Evolutionary conservation across 2,888 invertebrate species (phyloP).

Genomic region (Sycophila texana): DNA sequence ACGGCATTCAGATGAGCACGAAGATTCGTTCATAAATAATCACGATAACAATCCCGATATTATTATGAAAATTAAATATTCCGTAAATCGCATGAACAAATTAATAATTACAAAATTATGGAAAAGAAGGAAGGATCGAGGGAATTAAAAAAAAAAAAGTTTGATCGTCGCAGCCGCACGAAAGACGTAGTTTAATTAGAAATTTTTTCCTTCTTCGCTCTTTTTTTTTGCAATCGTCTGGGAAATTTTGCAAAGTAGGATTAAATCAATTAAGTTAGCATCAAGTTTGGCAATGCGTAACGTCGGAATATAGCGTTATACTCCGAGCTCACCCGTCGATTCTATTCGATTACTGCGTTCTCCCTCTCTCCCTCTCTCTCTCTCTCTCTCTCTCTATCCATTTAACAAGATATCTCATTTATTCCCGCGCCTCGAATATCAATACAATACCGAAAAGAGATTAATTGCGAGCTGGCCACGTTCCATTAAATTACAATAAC

Average conservation of each 20-base stretch:
- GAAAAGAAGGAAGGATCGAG: too few species aligned
- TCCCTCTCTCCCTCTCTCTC: constrained; percentile 32
- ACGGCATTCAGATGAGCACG: not conserved
- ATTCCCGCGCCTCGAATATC: constrained; percentile 52
- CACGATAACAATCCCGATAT: too few species aligned
- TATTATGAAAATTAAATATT: too few species aligned
- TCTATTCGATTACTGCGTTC: constrained; percentile 57
- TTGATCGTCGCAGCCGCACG: not conserved
- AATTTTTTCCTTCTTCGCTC: not conserved
- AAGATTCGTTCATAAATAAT: constrained; percentile 14
- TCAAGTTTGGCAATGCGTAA: constrained; percentile 34
- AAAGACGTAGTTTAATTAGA: constrained; percentile 18
- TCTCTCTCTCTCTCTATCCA: constrained; percentile 17
- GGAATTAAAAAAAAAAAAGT: not conserved
- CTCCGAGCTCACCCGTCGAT: not conserved
- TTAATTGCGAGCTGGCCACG: constrained; percentile 45
- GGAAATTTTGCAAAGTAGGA: constrained; percentile 37
- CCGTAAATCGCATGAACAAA: too few species aligned
- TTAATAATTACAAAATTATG: not conserved
- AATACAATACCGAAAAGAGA: constrained; percentile 50
- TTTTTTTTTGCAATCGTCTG: not conserved
- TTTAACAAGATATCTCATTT: constrained; percentile 55
- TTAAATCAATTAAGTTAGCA: constrained; percentile 43
- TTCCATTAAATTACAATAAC: constrained; percentile 49
- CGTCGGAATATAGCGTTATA: constrained; percentile 4